Percentiles rank a stretch among this genome's conserved stretches.
These are phyloP conservation scores for Brenthis daphne DNA, from an alignment of 2,888 invertebrate genomes.

Conservation along the genomic window DNA sequence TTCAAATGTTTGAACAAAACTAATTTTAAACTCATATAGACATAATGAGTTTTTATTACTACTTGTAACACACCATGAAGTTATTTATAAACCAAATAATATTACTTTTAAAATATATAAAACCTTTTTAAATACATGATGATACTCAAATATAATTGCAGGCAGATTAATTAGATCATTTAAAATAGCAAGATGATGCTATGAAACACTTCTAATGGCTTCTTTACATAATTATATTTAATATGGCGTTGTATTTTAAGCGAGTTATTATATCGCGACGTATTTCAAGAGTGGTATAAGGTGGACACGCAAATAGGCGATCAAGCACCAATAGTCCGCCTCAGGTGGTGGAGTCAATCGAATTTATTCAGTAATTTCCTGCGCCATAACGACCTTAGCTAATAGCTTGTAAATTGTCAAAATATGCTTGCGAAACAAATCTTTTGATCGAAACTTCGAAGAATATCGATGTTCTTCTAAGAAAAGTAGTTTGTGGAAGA, in stretches of 20 bases:
- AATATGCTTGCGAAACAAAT: constrained; percentile 51
- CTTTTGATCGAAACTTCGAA: not conserved
- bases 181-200: not conserved
- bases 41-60: constrained; percentile 16
- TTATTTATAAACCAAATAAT: not conserved
- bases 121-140: not conserved
- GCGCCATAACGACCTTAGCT: constrained; percentile 50
- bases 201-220: not conserved
- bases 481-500: constrained; percentile 21
- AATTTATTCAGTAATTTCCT: constrained; percentile 77
- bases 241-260: constrained; percentile 12
- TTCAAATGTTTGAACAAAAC: constrained; percentile 18
- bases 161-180: not conserved
- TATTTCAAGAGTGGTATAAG: constrained; percentile 40
- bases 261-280: constrained; percentile 23
- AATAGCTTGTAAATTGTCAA: constrained; percentile 56
- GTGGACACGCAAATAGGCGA: constrained; percentile 69
- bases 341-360: constrained; percentile 64
- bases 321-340: constrained; percentile 59
- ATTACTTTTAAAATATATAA: not conserved
- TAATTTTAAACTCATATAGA: constrained; percentile 19
- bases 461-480: not conserved
- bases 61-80: constrained; percentile 16
- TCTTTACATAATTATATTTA: constrained; percentile 14
- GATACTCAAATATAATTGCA: no score